Conservation (phyloP, 2,888 invertebrate species). For the Trichogramma dendrolimi region DNA sequence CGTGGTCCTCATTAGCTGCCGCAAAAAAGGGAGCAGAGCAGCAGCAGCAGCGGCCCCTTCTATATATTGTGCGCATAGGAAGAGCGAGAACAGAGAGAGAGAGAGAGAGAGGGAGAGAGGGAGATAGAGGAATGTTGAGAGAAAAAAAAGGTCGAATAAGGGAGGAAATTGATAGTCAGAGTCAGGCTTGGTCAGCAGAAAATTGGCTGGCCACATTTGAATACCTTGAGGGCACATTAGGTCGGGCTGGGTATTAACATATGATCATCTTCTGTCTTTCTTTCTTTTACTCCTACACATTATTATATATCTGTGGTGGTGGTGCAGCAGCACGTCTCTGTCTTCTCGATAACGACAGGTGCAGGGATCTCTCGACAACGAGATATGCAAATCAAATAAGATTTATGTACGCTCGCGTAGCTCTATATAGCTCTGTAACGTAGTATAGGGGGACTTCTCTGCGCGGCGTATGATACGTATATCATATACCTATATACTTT, state of each 20-base stretch:
- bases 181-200: conserved; percentile 7
- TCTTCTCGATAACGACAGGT: conserved; percentile 23
- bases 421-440: too few species aligned
- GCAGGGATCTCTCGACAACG: not conserved
- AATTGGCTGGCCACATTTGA: not conserved
- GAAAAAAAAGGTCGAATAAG: conserved; percentile 3
- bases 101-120: conserved; percentile 9
- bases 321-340: conserved; percentile 18
- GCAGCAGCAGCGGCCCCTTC: not conserved
- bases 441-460: too few species aligned
- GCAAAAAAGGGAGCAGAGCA: not conserved
- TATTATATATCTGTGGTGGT: conserved; percentile 3
- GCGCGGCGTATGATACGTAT: too few species aligned
- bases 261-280: conserved; percentile 7
- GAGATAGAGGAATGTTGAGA: not conserved
- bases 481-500: too few species aligned
- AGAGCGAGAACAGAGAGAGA: conserved; percentile 6
- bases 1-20: too few species aligned
- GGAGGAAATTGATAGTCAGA: conserved; percentile 17
- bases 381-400: conserved; percentile 20
- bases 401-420: not conserved
- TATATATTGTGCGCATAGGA: conserved; percentile 1
- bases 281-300: conserved; percentile 1
- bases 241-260: conserved; percentile 22
- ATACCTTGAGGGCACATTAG: conserved; percentile 14